Evolutionary conservation across 1,140 invertebrate species (phyloP).

Genomic region (Asobara japonica): DNA sequence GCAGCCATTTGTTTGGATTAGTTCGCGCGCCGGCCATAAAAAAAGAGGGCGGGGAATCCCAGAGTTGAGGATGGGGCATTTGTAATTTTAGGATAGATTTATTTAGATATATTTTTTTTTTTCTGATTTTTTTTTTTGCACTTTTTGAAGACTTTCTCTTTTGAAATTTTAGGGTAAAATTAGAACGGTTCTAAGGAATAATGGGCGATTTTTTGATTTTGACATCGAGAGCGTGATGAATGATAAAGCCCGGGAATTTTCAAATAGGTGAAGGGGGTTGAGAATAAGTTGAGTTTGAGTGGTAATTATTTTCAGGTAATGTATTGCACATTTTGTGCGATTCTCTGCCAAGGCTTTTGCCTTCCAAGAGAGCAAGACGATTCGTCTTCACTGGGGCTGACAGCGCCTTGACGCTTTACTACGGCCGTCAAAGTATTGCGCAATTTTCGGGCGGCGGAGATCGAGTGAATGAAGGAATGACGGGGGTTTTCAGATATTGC

Average conservation of each 20-base stretch:
- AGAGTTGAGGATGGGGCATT: no score
- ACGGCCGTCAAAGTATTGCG: not conserved
- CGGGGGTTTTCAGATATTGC: not conserved
- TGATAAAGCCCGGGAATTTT: not conserved
- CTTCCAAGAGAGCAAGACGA: not conserved
- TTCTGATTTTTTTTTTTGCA: no score
- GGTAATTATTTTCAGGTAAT: slow-evolving; percentile 9
- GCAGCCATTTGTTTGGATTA: not conserved
- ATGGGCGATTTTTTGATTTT: no score
- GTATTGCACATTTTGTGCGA: not conserved
- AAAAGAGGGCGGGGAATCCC: no score
- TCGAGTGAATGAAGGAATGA: not conserved
- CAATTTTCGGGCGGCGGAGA: not conserved
- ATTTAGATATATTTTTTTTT: no score
- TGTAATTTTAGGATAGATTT: no score
- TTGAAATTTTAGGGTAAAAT: no score
- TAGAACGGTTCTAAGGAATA: no score
- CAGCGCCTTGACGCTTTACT: slow-evolving; percentile 7
- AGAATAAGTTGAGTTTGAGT: not conserved
- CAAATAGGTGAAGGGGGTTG: not conserved
- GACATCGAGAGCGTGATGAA: no score
- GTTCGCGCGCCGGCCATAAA: not conserved
- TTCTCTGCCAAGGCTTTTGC: slow-evolving; percentile 7
- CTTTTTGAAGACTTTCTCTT: no score
- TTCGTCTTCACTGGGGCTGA: slow-evolving; percentile 9